Conservation (phyloP, 2,888 invertebrate species). For the Pandemis heparana region DNA sequence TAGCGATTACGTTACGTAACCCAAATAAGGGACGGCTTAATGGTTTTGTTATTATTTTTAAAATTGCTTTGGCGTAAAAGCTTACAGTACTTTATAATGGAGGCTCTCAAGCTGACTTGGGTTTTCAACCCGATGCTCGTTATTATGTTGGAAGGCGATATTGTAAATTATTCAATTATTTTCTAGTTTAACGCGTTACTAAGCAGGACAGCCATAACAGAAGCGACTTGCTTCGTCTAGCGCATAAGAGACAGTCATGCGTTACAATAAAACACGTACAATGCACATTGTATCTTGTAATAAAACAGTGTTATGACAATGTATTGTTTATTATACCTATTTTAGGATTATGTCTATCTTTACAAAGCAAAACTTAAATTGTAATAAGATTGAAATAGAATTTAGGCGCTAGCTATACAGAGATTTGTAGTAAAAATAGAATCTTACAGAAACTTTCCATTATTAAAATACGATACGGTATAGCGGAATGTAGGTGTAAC, state of each 20-base stretch:
- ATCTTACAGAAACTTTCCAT: too few relatives aligned
- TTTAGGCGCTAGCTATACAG: too few relatives aligned
- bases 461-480: too few relatives aligned
- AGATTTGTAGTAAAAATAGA: too few relatives aligned
- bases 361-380: too few relatives aligned
- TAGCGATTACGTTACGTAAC: constrained; percentile 15
- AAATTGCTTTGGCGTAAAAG: constrained; percentile 14
- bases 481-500: too few relatives aligned
- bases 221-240: not conserved
- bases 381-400: too few relatives aligned
- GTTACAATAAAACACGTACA: too few relatives aligned
- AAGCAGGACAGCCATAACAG: not conserved
- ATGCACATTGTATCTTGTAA: too few relatives aligned
- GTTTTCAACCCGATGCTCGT: constrained; percentile 1
- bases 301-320: too few relatives aligned
- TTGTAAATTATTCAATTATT: not conserved
- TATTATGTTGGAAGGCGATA: constrained; percentile 2
- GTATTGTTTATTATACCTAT: too few relatives aligned
- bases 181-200: not conserved
- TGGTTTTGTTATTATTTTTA: constrained; percentile 17
- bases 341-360: too few relatives aligned
- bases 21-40: constrained; percentile 3
- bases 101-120: constrained; percentile 3
- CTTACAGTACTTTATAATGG: constrained; percentile 12
- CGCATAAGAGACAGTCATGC: not conserved